Conservation (phyloP, 2,797 vertebrate species). For the Rallus crepitans region DNA sequence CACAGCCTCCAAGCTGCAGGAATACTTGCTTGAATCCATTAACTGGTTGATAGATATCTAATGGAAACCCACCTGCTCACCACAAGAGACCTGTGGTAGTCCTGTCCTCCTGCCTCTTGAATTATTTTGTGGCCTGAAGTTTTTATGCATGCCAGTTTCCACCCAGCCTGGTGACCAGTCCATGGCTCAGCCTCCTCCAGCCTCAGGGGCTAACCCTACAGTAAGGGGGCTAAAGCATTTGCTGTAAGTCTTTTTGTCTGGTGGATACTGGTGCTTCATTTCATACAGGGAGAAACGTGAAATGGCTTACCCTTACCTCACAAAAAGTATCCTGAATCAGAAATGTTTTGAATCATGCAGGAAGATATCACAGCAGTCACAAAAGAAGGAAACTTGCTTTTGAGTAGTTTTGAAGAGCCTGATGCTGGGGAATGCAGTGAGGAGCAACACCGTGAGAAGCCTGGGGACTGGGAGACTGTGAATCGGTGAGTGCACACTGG, state of each 20-base stretch:
- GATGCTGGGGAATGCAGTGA: slow-evolving; percentile 75
- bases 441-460: slow-evolving; percentile 82
- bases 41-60: background rate
- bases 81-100: background rate
- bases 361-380: slow-evolving; percentile 91
- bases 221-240: background rate
- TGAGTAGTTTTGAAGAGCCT: slow-evolving; percentile 88
- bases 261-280: background rate
- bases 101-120: background rate
- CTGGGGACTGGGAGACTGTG: slow-evolving; percentile 92
- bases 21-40: background rate
- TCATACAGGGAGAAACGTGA: background rate
- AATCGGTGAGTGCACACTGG: slow-evolving; percentile 81
- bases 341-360: slow-evolving; percentile 71
- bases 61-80: background rate
- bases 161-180: background rate
- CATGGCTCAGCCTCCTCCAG: background rate
- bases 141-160: background rate
- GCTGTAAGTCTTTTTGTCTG: background rate
- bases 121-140: fast-evolving
- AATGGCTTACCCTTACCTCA: background rate
- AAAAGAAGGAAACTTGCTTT: slow-evolving; percentile 90
- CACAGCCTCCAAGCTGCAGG: background rate
- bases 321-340: background rate
- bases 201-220: background rate